Conservation (phyloP, 1,140 invertebrate species). For the Mamestra configurata region DNA sequence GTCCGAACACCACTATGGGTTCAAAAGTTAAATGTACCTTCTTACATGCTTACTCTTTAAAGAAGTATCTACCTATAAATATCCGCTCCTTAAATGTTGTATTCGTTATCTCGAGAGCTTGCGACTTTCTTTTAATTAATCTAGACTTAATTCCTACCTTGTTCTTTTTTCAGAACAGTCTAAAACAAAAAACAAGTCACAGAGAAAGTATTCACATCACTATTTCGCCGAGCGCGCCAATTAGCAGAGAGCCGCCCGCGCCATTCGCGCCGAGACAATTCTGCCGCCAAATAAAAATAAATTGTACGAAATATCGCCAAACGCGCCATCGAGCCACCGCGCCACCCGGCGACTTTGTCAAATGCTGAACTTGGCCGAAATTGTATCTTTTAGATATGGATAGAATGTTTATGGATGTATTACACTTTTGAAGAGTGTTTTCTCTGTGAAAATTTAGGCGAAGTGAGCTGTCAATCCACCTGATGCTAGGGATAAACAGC, state of each 20-base stretch:
- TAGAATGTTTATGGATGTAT: conserved; percentile 1
- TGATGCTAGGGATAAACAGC: too few relatives aligned
- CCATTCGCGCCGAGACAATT: conserved; percentile 56
- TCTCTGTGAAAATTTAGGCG: too few relatives aligned
- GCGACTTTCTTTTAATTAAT: too few relatives aligned
- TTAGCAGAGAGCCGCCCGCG: conserved; percentile 52
- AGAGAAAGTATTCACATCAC: conserved; percentile 36
- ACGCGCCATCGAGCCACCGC: conserved; percentile 9
- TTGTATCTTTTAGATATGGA: not conserved
- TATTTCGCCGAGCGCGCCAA: conserved; percentile 49
- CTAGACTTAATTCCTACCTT: not conserved
- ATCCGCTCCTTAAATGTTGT: too few relatives aligned
- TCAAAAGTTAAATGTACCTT: too few relatives aligned
- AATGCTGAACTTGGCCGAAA: conserved; percentile 27
- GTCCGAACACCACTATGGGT: too few relatives aligned
- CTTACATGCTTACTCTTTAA: too few relatives aligned
- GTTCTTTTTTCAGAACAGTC: not conserved
- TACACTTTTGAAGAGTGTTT: not conserved
- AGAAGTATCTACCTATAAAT: too few relatives aligned
- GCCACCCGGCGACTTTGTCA: conserved; percentile 37
- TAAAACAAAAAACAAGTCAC: not conserved
- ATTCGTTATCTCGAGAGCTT: too few relatives aligned
- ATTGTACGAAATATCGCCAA: conserved; percentile 64
- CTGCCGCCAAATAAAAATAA: conserved; percentile 67
- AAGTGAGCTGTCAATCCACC: too few relatives aligned